Conservation (phyloP, 2,797 vertebrate genomes). For the Sphaeramia orbicularis region DNA sequence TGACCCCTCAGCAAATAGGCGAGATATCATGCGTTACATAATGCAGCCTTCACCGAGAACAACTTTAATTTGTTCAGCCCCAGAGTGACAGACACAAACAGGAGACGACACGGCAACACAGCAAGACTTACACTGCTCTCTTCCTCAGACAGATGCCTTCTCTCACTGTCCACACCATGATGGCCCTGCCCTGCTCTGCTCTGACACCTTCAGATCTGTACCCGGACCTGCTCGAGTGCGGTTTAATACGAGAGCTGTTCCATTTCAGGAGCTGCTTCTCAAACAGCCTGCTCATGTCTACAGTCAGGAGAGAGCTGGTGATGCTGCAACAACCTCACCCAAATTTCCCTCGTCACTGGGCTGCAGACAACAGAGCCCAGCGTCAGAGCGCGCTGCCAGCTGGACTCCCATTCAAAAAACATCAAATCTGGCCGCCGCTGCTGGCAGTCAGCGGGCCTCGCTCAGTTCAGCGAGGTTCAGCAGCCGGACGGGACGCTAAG, state of each 20-base stretch:
- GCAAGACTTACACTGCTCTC: constrained; percentile 48
- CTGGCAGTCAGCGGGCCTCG: constrained; percentile 20
- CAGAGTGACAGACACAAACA: constrained; percentile 6
- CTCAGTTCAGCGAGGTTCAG: constrained; percentile 46
- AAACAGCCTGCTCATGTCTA: constrained; percentile 24
- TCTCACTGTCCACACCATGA: constrained; percentile 55
- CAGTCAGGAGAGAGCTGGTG: constrained; percentile 23
- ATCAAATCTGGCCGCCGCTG: constrained; percentile 29
- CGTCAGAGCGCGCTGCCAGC: constrained; percentile 35
- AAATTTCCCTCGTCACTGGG: constrained; percentile 37
- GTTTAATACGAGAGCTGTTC: constrained; percentile 9
- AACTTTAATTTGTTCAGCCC: not conserved
- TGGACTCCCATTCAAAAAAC: constrained; percentile 44
- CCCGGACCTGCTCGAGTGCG: not conserved
- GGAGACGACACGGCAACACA: constrained; percentile 1
- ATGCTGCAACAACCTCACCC: constrained; percentile 60
- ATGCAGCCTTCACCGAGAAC: constrained; percentile 1
- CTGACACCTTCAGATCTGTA: constrained; percentile 20
- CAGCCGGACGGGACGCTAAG: constrained; percentile 32
- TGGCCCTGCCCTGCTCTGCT: constrained; percentile 6
- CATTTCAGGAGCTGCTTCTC: constrained; percentile 6
- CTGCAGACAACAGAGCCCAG: constrained; percentile 44
- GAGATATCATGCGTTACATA: not conserved
- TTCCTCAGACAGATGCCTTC: constrained; percentile 38
- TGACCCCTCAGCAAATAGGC: not conserved